These are phyloP conservation scores for Chymomyza caudatula DNA, from an alignment of 2,888 invertebrate species.

Conservation along the genomic window DNA sequence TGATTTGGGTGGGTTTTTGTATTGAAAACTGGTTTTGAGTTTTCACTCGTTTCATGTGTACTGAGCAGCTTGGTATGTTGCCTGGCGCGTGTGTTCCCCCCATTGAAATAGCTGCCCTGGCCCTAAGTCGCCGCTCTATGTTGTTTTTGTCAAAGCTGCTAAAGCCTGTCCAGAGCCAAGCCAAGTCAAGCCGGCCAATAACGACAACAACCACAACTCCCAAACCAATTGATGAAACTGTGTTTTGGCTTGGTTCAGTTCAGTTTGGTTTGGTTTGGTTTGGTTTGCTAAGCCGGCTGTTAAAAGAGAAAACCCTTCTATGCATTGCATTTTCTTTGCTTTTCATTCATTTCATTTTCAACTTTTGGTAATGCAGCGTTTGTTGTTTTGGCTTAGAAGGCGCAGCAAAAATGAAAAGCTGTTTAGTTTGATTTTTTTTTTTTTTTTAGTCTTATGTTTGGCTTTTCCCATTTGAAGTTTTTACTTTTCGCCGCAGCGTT, in stretches of 20 bases:
- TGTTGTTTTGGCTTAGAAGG: conserved; percentile 17
- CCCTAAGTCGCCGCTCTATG: conserved; percentile 46
- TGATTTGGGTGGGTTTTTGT: neutral
- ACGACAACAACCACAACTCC: neutral
- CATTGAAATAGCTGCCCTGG: conserved; percentile 6
- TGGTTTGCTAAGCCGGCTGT: conserved; percentile 19
- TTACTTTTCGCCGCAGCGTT: neutral
- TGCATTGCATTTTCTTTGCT: conserved; percentile 20
- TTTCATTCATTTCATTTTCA: conserved; percentile 26
- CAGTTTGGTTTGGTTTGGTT: neutral
- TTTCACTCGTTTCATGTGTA: conserved; percentile 68
- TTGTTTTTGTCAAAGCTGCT: conserved; percentile 31
- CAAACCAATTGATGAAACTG: conserved; percentile 52
- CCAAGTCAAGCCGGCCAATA: neutral
- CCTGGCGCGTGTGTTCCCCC: neutral
- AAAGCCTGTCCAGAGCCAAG: conserved; percentile 18
- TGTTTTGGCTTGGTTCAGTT: conserved; percentile 21
- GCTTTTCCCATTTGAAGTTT: neutral
- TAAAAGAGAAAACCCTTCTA: conserved; percentile 5
- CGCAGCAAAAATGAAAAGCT: conserved; percentile 51
- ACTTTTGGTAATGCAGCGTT: conserved; percentile 27
- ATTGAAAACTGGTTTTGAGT: conserved; percentile 58
- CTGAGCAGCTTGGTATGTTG: conserved; percentile 59
- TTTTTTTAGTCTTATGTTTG: conserved; percentile 15
- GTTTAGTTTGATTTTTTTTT: conserved; percentile 22